A percentile compares a stretch with the other conserved stretches of the same genome.
phyloP scores from a whole-genome alignment of 1,140 invertebrate genomes.

The Sipha flava region DNA sequence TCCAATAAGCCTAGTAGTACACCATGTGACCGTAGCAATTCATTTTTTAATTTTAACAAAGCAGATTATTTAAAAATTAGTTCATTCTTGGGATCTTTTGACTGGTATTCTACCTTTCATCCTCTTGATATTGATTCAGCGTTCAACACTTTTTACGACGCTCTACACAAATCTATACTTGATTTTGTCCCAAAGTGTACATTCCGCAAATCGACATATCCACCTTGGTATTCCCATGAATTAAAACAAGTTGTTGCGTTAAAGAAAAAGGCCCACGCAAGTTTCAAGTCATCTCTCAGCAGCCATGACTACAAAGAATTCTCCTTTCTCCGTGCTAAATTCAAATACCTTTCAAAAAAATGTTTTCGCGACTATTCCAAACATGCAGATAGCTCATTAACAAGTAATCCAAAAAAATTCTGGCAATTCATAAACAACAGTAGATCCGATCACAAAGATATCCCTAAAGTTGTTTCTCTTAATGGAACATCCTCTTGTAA shows the following conservation, averaged over 20 bases:
- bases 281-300: neutral
- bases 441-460: neutral
- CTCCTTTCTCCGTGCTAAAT: neutral
- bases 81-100: neutral
- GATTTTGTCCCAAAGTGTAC: neutral
- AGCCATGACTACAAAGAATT: no score
- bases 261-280: neutral
- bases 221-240: neutral
- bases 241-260: neutral
- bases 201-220: neutral
- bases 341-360: neutral
- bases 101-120: neutral
- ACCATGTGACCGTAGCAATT: neutral
- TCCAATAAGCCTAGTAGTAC: neutral
- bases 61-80: neutral
- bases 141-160: neutral
- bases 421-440: no score
- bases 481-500: neutral
- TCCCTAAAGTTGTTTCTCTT: neutral
- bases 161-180: neutral
- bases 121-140: neutral
- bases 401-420: neutral
- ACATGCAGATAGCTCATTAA: neutral
- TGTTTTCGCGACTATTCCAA: neutral
- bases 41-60: neutral